Evolutionary conservation across 1,140 invertebrate genomes (phyloP).

Genomic region (Trypoxylus dichotomus): DNA sequence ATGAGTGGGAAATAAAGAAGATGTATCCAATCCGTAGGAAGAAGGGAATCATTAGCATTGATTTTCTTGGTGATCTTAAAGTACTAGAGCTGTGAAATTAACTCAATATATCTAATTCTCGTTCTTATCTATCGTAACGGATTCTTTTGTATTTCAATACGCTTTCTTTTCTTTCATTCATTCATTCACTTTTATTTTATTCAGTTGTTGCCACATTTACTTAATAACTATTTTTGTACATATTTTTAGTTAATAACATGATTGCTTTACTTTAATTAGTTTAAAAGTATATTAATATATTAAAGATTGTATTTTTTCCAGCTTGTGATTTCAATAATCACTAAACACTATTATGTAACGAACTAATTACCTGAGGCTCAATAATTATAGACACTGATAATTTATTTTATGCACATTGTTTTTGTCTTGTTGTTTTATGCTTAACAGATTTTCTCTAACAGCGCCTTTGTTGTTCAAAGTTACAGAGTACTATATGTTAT

Average conservation of each 20-base stretch:
- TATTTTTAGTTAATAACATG: background rate
- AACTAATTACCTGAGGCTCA: slow-evolving; percentile 24
- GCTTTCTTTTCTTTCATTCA: background rate
- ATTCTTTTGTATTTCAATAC: background rate
- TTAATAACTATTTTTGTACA: slow-evolving; percentile 20
- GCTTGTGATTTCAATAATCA: slow-evolving; percentile 14
- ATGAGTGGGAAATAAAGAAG: slow-evolving; percentile 52
- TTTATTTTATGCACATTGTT: slow-evolving; percentile 5
- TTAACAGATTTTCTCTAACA: slow-evolving; percentile 10
- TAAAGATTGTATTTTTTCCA: background rate
- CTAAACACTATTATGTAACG: background rate
- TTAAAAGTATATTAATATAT: slow-evolving; percentile 14
- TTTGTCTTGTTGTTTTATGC: slow-evolving; percentile 17
- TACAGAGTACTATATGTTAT: background rate
- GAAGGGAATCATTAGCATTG: slow-evolving; percentile 15
- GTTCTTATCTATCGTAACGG: background rate
- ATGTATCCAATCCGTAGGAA: background rate
- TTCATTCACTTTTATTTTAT: background rate
- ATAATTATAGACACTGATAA: slow-evolving; percentile 24
- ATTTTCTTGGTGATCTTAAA: slow-evolving; percentile 25
- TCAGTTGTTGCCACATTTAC: slow-evolving; percentile 19
- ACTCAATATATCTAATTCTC: slow-evolving; percentile 26
- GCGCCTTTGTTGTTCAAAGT: slow-evolving; percentile 23
- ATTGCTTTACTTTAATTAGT: slow-evolving; percentile 7
- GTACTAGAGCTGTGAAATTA: slow-evolving; percentile 32